Evolutionary conservation across 1,140 invertebrate genomes (phyloP), one percentile per base, ranked within the genome.

Genomic region (Neodiprion virginianus): DNA sequence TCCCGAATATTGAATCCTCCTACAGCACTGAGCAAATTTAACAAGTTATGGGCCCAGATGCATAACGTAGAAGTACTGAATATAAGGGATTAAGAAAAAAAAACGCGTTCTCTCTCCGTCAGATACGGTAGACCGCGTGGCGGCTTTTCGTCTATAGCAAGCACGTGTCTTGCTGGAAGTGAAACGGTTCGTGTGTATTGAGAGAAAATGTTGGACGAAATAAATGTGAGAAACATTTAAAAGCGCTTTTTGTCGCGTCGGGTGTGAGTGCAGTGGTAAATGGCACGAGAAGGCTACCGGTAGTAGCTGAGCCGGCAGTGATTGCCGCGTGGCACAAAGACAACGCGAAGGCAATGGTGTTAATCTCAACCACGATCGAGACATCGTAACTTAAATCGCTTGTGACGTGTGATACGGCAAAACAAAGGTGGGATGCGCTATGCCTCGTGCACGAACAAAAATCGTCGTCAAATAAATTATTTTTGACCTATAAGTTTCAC

Each of bases 361-460:
- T 79, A 1, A 28, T 80, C 69, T 82, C 82, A 7, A 82, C 81
- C 7, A 49, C 79, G 10, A 78, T 83, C 80, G 82, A 83, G 73
- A 73, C 80, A 7, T 21, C 17, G 17, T 21, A 21, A 82, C 71
- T 12, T 77, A 70, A 49, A 1, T 67, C 65, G 53, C 28, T 79
- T 14, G 69, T 79, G 10, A 72, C 69, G n/a, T 77, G 72, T 28
- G 40, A 11, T 1, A 76, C 48, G 11, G 75, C 76, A 9, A 61
- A 74, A 8, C 69, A 79, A 8, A 80, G 77, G 77, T 77, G 79
- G 77, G 23, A 73, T 0, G 76, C 73, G 21, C 47, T 79, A 1
- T 14, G 23, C 2, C 10, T 72, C 0, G 65, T 77, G 1, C 68
- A 77, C 23, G 76, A 77, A 65, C 77, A 77, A 8, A 73, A 72